Percentiles rank a stretch among this genome's conserved stretches.
These are phyloP conservation scores for Dynastes hyllus DNA, from an alignment of 2,888 invertebrate species.

Conservation along the genomic window DNA sequence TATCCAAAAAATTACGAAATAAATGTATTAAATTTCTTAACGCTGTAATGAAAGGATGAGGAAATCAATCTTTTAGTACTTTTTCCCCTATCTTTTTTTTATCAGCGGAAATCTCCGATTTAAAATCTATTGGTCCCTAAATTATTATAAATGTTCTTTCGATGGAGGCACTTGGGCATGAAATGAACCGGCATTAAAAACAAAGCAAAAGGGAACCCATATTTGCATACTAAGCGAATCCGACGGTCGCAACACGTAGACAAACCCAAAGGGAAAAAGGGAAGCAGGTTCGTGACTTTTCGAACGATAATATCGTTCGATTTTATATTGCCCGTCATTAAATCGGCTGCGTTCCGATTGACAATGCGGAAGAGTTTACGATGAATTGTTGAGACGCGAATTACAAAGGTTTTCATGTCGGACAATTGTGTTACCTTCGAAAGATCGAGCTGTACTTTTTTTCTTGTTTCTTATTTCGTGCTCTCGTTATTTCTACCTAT, in stretches of 20 bases:
- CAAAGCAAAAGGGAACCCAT: slow-evolving; percentile 26
- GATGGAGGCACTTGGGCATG: slow-evolving; percentile 33
- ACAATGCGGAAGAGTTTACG: no score
- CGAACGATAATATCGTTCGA: slow-evolving; percentile 10
- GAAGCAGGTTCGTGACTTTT: slow-evolving; percentile 17
- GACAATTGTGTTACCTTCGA: no score
- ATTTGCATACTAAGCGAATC: slow-evolving; percentile 45
- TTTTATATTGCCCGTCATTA: slow-evolving; percentile 1
- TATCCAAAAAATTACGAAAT: no score
- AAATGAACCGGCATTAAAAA: slow-evolving; percentile 43
- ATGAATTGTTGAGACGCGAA: no score
- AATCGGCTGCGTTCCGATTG: neutral
- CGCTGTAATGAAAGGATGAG: no score
- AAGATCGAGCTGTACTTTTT: no score
- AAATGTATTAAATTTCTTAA: no score
- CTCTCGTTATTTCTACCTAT: no score
- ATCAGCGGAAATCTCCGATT: slow-evolving; percentile 12
- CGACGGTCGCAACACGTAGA: slow-evolving; percentile 35
- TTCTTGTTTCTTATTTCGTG: no score
- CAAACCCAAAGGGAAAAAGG: slow-evolving; percentile 13
- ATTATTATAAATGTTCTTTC: slow-evolving; percentile 43
- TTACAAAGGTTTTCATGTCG: no score
- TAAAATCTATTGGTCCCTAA: slow-evolving; percentile 36
- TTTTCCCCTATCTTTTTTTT: neutral
- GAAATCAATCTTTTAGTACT: no score